Base-by-base conservation (phyloP, 1,140 invertebrate species). In the Diorhabda sublineata region DNA sequence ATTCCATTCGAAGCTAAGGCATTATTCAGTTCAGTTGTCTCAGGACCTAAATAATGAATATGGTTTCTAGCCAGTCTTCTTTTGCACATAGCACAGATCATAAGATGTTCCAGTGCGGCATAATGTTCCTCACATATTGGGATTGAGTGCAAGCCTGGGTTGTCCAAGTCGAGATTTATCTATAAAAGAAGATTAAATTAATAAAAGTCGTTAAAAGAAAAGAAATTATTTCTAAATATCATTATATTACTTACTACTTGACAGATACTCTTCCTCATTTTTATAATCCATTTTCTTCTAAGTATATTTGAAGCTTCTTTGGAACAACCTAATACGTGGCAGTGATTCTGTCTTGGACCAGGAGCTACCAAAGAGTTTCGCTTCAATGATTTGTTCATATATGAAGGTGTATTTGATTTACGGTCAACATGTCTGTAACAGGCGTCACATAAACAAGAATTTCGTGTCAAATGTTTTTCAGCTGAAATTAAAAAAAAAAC, bases 381-480 rank as follows among this genome's bases (percentile, higher is more conserved):
- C 68, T 79, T 77, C 7, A 73, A 61, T 9, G 77, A 76, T 70
- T 79, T 79, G 45, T 78, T 77, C 61, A 84, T 83, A 75, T 88
- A 88, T 3, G 85, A 85, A 1, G 85, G 85, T 69, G 84, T 87
- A 79, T 89, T 88, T 71, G 91, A 90, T 75, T 91, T 91, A 66
- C 91, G 84, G 80, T 93, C 91, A 42, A 94, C 90, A 77, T 92
- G 91, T 0, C 92, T 85, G 79, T 91, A 93, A 77, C 92, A 94
- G 43, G 91, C 91, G 79, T 94, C 92, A 78, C 92, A 94, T 41
- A 94, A 83, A 74, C 92, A 93, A 56, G 91, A 93, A 79, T 93
- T 91, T 62, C 89, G 87, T 0, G 89, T 91, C 6, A 93, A 81
- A 75, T 92, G 91, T 77, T 89, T 88, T 76, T 93, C 91, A 74